Evolutionary conservation across 1,140 invertebrate species (phyloP).

Genomic region (Drosophila ficusphila): DNA sequence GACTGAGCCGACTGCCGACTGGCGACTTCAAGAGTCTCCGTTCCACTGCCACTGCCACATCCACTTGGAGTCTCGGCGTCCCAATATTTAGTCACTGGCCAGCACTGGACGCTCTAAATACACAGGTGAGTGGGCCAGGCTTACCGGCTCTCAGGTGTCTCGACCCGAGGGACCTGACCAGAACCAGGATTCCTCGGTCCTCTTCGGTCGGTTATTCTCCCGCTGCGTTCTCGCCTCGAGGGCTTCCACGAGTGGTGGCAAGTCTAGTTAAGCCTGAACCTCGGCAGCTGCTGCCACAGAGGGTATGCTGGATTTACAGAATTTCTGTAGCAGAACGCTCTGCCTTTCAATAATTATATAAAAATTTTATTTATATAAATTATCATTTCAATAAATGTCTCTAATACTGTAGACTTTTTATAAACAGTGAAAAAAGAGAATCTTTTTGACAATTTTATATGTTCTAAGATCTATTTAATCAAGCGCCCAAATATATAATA

Average conservation of each 20-base stretch:
- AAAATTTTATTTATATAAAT: no score
- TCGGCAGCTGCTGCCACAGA: conserved; percentile 30
- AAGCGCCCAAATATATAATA: no score
- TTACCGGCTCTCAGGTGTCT: conserved; percentile 44
- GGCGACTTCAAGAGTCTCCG: background rate
- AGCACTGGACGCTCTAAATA: conserved; percentile 61
- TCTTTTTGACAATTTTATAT: no score
- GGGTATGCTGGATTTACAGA: background rate
- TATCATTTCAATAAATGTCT: no score
- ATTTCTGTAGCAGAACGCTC: no score
- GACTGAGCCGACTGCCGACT: conserved; percentile 22
- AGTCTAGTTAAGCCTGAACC: conserved; percentile 72
- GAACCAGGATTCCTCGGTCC: background rate
- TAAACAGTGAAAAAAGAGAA: no score
- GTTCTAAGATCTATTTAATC: no score
- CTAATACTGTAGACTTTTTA: no score
- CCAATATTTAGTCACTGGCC: conserved; percentile 23
- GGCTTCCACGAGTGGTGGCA: conserved; percentile 5
- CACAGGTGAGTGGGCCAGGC: conserved; percentile 24
- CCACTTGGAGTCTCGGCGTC: background rate
- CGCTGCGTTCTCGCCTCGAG: conserved; percentile 18
- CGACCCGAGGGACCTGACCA: conserved; percentile 32
- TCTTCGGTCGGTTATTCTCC: background rate
- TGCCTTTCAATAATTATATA: no score
- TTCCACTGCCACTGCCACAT: background rate